Base-by-base conservation (phyloP, 2,113 vertebrate genomes). In the Bubalus kerabau region DNA sequence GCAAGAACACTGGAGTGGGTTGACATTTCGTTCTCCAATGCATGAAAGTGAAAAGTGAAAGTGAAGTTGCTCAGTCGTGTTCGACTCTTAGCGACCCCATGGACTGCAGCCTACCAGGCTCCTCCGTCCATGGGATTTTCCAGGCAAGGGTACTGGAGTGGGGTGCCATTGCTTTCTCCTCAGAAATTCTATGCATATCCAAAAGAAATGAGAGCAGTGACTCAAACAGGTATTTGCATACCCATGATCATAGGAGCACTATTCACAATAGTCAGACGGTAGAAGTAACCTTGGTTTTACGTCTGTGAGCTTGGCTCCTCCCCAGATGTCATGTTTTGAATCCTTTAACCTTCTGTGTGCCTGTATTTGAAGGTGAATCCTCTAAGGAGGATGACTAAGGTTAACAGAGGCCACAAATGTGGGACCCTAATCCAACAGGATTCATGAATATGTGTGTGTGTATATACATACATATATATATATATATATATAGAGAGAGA, bases 41-140 rank as follows among this genome's bases (percentile, higher is more conserved):
- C 5, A 30, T 60, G 13, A 60, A 60, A 60, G 2, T 6, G 59
- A 60, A 60, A 60, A 60, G 2, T 6, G 59, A 60, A 30, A 60
- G 26, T 60, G 59, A 30, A 60, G 26, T 14, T 1, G 0, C 1
- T 60, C 26, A 60, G 13, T 30, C 1, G 0, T 60, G 59, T 60
- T 26, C 0, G 1, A 60, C 59, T 60, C 59, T 60, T 60, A 30
- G 13, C 0, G 12, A 60, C 28, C 28, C 59, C 28, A 15, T 60
- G 2, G 13, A 30, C 59, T 2, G 0, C 59, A 60, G 59, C 26
- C 59, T 28, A 30, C 28, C 59, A 60, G 59, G 26, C 59, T 60
- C 59, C 59, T 60, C 28, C 1, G 0, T 60, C 59, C 59, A 60
- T 60, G 59, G 26, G 59, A 60, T 60, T 60, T 60, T 30, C 59